These are phyloP conservation scores for Andrena hattorfiana DNA, from an alignment of 2,888 invertebrate genomes.

Conservation along the genomic window DNA sequence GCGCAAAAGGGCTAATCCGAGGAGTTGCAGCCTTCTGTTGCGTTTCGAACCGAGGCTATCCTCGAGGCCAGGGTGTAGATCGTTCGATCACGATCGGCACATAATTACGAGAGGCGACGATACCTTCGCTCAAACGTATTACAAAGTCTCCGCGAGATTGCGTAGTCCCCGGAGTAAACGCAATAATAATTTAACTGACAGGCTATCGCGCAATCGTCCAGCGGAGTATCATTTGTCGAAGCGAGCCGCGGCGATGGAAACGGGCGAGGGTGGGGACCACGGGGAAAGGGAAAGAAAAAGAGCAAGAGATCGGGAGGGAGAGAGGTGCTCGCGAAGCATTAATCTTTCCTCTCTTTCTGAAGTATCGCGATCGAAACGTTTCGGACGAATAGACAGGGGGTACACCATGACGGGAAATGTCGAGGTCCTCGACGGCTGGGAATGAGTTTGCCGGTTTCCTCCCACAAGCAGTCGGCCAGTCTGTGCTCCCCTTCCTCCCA, in stretches of 20 bases:
- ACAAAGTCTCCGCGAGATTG: slow-evolving; percentile 50
- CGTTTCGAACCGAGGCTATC: slow-evolving; percentile 13
- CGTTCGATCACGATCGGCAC: slow-evolving; percentile 59
- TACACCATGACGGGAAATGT: slow-evolving; percentile 74
- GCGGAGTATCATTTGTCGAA: slow-evolving; percentile 69
- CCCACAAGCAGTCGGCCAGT: slow-evolving; percentile 78
- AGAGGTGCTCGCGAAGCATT: slow-evolving; percentile 57
- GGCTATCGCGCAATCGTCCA: slow-evolving; percentile 64
- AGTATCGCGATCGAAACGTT: slow-evolving; percentile 74
- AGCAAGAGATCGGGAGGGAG: slow-evolving; percentile 15
- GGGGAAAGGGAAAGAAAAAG: slow-evolving; percentile 5
- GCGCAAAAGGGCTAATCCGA: slow-evolving; percentile 41
- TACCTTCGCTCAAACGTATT: slow-evolving; percentile 43
- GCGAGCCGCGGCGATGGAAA: slow-evolving; percentile 22
- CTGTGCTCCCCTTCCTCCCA: slow-evolving; percentile 47
- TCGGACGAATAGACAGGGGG: slow-evolving; percentile 71
- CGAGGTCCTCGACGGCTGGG: slow-evolving; percentile 81
- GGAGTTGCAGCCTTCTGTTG: not conserved
- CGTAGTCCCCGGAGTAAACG: slow-evolving; percentile 58
- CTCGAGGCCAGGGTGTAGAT: slow-evolving; percentile 40
- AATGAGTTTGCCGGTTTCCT: slow-evolving; percentile 82
- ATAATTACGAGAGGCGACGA: slow-evolving; percentile 58
- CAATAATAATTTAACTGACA: slow-evolving; percentile 71
- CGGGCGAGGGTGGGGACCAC: slow-evolving; percentile 17
- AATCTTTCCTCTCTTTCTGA: slow-evolving; percentile 68